Percentiles rank a stretch among this genome's conserved stretches.
Conservation (phyloP, 2,888 invertebrate genomes). For the Drosophila eohydei region DNA sequence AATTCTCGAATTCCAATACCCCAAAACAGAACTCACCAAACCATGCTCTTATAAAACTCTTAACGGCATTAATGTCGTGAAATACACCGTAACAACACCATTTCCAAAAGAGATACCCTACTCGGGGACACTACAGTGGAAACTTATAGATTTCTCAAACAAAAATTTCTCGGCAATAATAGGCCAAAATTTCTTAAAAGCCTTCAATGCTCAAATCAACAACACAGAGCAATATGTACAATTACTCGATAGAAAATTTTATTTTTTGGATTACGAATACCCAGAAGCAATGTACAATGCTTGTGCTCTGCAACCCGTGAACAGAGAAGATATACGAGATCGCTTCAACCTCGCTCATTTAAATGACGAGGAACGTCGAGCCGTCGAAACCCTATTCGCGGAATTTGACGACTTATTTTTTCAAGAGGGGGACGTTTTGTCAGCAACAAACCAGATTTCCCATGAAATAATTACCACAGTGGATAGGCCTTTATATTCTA, state of each 20-base stretch:
- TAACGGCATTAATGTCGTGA: background rate
- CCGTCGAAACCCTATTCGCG: background rate
- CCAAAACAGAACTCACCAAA: background rate
- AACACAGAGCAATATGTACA: background rate
- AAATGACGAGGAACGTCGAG: background rate
- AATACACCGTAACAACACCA: background rate
- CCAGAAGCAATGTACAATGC: background rate
- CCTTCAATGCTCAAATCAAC: background rate
- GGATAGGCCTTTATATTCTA: background rate
- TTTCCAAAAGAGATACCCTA: background rate
- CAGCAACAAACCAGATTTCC: background rate
- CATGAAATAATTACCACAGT: background rate
- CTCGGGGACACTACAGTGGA: background rate
- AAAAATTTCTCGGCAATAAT: constrained; percentile 1
- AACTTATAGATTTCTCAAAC: background rate
- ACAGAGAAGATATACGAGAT: background rate
- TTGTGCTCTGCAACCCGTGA: background rate
- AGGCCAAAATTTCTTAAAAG: background rate
- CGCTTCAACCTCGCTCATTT: background rate
- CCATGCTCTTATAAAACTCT: background rate
- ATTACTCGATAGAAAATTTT: background rate
- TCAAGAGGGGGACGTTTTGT: background rate
- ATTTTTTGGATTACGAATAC: background rate
- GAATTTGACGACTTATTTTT: background rate
- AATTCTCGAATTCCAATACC: background rate